Percentiles rank a stretch among this genome's conserved stretches.
Conservation (phyloP, 2,113 vertebrate genomes). For the Excalfactoria chinensis region DNA sequence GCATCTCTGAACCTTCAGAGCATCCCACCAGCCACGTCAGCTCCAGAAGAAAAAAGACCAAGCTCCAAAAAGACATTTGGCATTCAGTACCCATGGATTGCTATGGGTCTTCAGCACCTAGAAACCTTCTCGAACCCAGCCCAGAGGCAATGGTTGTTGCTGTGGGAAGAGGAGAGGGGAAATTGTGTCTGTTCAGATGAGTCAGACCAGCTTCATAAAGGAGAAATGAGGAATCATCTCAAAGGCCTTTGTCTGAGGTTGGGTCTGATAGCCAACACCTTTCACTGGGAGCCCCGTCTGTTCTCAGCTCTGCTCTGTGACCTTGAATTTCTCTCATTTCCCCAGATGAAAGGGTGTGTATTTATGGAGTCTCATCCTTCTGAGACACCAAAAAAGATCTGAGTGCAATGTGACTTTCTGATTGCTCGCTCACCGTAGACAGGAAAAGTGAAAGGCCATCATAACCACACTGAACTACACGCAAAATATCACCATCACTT, state of each 20-base stretch:
- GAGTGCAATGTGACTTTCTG: not conserved
- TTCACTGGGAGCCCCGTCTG: not conserved
- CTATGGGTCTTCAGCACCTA: not conserved
- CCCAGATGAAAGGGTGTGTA: not conserved
- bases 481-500: not conserved
- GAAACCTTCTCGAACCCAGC: not conserved
- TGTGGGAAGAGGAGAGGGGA: slow-evolving; percentile 20
- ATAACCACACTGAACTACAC: accelerated
- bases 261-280: not conserved
- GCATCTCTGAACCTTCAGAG: not conserved
- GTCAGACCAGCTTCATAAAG: not conserved
- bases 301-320: not conserved
- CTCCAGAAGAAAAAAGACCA: slow-evolving; percentile 16
- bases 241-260: not conserved
- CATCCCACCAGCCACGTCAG: not conserved
- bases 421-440: not conserved
- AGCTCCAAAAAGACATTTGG: not conserved
- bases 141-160: slow-evolving; percentile 18
- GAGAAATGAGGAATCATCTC: not conserved
- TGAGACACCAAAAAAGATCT: not conserved
- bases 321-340: not conserved
- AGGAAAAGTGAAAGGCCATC: accelerated
- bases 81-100: not conserved
- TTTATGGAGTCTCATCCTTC: not conserved
- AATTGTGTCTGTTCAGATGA: slow-evolving; percentile 25